Conservation (phyloP, 2,113 vertebrate species). For the Brachyhypopomus occidentalis region DNA sequence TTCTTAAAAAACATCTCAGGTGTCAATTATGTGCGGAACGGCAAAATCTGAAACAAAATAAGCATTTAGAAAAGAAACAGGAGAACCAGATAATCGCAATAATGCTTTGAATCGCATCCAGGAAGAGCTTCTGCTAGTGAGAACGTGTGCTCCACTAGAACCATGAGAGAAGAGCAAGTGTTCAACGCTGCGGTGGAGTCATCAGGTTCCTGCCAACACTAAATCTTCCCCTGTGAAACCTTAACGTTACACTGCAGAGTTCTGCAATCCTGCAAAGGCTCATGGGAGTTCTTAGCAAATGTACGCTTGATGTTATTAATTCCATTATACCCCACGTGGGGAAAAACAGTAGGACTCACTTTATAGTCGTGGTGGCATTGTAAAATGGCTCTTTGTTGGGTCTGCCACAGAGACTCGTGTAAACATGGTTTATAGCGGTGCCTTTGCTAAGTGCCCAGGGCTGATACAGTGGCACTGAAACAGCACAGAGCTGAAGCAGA, state of each 20-base stretch:
- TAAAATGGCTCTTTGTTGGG: slow-evolving; percentile 64
- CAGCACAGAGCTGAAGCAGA: slow-evolving; percentile 69
- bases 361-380: slow-evolving; percentile 59
- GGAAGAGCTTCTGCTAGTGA: slow-evolving; percentile 24
- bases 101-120: slow-evolving; percentile 36
- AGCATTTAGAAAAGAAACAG: slow-evolving; percentile 33
- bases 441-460: slow-evolving; percentile 68
- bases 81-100: slow-evolving; percentile 40
- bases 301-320: slow-evolving; percentile 70
- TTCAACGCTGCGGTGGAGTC: slow-evolving; percentile 51
- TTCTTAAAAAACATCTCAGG: slow-evolving; percentile 78
- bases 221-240: slow-evolving; percentile 58
- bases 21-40: slow-evolving; percentile 76
- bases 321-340: slow-evolving; percentile 68
- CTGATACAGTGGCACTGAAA: slow-evolving; percentile 65
- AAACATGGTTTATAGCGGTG: slow-evolving; percentile 67
- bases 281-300: slow-evolving; percentile 62
- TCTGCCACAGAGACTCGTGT: slow-evolving; percentile 43
- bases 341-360: slow-evolving; percentile 65
- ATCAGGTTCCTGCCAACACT: slow-evolving; percentile 55
- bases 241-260: slow-evolving; percentile 58
- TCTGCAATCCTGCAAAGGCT: slow-evolving; percentile 64
- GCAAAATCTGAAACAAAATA: slow-evolving; percentile 18
- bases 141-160: slow-evolving; percentile 46
- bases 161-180: slow-evolving; percentile 33